phyloP scores from a whole-genome alignment of 2,797 vertebrate species.

The Hoplostethus mediterraneus region DNA sequence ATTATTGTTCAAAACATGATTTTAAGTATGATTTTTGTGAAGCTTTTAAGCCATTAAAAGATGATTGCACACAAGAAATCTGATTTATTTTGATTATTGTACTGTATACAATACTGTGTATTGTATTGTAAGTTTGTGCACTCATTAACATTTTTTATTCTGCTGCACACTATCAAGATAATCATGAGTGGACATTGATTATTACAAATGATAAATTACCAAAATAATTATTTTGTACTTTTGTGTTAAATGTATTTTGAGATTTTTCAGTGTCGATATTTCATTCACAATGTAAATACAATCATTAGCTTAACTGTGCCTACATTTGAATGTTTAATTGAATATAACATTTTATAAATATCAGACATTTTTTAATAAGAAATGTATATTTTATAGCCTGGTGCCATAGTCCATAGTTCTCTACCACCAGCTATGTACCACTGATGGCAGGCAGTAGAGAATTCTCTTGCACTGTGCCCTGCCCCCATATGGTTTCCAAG shows the following conservation, averaged over 20 bases:
- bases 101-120: background rate
- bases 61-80: constrained; percentile 15
- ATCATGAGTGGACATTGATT: too few species aligned
- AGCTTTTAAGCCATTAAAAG: constrained; percentile 71
- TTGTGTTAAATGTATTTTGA: too few species aligned
- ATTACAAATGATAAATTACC: too few species aligned
- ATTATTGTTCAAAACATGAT: constrained; percentile 30
- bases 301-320: background rate
- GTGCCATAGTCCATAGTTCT: background rate
- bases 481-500: background rate
- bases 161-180: too few species aligned
- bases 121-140: background rate
- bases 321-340: background rate
- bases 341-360: background rate
- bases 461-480: background rate
- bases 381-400: background rate
- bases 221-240: too few species aligned
- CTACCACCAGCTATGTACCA: background rate
- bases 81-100: constrained; percentile 2
- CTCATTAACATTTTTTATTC: too few species aligned
- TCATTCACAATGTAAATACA: background rate
- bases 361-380: background rate
- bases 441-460: background rate
- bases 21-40: constrained; percentile 11
- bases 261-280: too few species aligned